Evolutionary conservation across 2,888 invertebrate species (phyloP), one percentile per base, ranked within the genome.

Genomic region (Pantelozetes paolii): DNA sequence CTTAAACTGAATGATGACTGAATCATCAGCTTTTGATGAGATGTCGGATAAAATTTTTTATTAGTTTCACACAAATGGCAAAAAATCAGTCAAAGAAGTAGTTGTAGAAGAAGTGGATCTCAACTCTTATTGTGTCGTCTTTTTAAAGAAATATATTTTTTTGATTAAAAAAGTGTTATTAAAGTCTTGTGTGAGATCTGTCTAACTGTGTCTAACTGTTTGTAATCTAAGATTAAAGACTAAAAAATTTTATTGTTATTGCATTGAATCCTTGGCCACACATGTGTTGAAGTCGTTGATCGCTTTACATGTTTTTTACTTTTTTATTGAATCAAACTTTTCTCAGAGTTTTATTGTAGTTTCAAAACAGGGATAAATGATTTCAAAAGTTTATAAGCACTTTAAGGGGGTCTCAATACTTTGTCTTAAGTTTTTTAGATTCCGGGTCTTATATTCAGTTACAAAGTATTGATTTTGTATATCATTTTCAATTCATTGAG

Each of bases 111-210:
- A 45, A 18, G 5, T 18, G n/a, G 45, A 50, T 20, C 20, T 50
- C 50, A n/a, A 20, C n/a, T 50, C 50, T 20, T 50, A 50, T 50
- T 50, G 50, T n/a, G 50, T 50, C 20, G 50, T 50, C 50, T 50
- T 50, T 36, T 36, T 8, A 36, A 50, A 18, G 50, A 20, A 45
- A 45, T 45, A 50, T 50, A 50, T 50, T 8, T 50, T 50, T 50
- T 50, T 50, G 50, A 50, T 50, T 50, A 50, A 50, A 50, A 50
- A 50, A 40, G n/a, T 13, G 8, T 18, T 13, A 45, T 45, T 18
- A 45, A 45, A n/a, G 45, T n/a, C n/a, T n/a, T n/a, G 11, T 54
- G 54, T 23, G 20, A 54, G n/a, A 57, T 57, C 9, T 57, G 18
- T 57, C 26, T 15, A 48, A n/a, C 15, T 15, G 8, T 57, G 26